phyloP scores from a whole-genome alignment of 2,113 vertebrate species.

The Amazona guildingii region DNA sequence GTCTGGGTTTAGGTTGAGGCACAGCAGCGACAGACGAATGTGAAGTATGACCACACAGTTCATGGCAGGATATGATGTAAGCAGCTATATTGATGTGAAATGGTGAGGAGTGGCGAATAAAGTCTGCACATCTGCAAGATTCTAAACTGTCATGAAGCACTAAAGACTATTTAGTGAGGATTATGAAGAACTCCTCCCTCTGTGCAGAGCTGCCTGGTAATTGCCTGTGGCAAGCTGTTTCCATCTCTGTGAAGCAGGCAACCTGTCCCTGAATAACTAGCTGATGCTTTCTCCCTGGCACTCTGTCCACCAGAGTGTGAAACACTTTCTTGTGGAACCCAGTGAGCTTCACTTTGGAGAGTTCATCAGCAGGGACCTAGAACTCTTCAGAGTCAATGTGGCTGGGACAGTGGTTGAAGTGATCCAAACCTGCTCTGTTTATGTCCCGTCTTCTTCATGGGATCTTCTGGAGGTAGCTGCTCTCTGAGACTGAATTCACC shows the following conservation, averaged over 20 bases:
- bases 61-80: conserved; percentile 11
- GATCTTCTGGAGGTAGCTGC: not conserved
- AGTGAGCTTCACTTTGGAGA: not conserved
- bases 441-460: not conserved
- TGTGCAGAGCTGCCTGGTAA: not conserved
- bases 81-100: not conserved
- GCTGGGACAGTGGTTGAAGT: not conserved
- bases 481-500: not conserved
- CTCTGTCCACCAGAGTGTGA: not conserved
- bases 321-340: not conserved
- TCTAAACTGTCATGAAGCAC: not conserved
- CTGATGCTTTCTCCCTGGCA: not conserved
- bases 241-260: not conserved
- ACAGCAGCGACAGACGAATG: not conserved
- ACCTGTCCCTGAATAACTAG: fast-evolving
- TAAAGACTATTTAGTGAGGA: not conserved
- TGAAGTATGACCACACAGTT: not conserved
- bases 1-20: not conserved
- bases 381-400: not conserved
- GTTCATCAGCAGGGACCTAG: not conserved
- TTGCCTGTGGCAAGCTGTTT: not conserved
- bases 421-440: not conserved
- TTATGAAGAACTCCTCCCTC: not conserved
- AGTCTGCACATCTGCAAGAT: not conserved
- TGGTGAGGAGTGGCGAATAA: not conserved